A percentile compares a stretch with the other conserved stretches of the same genome.
phyloP scores from a whole-genome alignment of 2,797 vertebrate genomes.

The Luscinia megarhynchos region DNA sequence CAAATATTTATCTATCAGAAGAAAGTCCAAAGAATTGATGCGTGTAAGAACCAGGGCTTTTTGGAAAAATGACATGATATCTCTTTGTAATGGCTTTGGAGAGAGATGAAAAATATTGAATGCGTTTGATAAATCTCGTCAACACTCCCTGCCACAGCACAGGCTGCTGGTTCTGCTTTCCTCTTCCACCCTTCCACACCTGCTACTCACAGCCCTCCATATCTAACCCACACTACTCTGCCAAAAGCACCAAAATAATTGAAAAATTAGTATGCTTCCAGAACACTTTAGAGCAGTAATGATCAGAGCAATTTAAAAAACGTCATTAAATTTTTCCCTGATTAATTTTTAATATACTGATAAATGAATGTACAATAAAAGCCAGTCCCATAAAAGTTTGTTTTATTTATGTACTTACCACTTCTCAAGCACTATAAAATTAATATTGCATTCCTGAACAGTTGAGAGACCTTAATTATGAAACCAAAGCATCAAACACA shows the following conservation, averaged over 20 bases:
- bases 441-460: background rate
- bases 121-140: background rate
- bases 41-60: background rate
- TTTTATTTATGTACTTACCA: background rate
- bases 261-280: background rate
- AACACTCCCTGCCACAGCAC: background rate
- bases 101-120: background rate
- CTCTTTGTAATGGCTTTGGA: background rate
- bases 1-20: background rate
- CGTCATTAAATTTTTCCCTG: background rate
- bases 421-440: background rate
- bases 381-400: background rate
- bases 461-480: slow-evolving; percentile 10
- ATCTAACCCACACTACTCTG: background rate
- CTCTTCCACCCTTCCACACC: background rate
- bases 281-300: background rate
- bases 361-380: slow-evolving; percentile 32
- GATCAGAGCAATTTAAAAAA: background rate
- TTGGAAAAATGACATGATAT: background rate
- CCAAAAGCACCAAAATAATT: background rate
- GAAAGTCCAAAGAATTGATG: background rate
- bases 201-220: background rate
- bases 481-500: background rate
- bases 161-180: background rate
- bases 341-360: slow-evolving; percentile 16